phyloP scores from a whole-genome alignment of 2,113 vertebrate species.

The Gorsachius goisagi region DNA sequence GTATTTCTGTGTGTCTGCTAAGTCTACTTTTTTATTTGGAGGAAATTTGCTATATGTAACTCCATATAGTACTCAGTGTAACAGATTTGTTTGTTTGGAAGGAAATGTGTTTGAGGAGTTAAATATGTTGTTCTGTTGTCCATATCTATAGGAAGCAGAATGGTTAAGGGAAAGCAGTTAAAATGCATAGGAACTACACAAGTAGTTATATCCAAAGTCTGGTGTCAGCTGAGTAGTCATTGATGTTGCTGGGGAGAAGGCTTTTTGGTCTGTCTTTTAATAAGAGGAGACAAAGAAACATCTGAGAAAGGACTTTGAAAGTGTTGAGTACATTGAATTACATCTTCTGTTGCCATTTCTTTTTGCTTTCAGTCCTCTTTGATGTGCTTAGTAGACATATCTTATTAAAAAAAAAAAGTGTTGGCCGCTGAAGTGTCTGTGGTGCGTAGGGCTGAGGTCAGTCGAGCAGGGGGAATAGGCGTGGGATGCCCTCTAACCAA shows the following conservation, averaged over 20 bases:
- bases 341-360: background rate
- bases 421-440: background rate
- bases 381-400: background rate
- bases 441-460: background rate
- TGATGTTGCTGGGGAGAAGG: background rate
- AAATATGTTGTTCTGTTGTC: background rate
- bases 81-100: background rate
- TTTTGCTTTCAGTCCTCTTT: background rate
- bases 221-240: background rate
- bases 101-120: background rate
- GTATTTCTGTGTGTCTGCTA: background rate
- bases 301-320: background rate
- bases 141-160: background rate
- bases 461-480: background rate
- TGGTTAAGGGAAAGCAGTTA: background rate
- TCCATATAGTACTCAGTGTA: background rate
- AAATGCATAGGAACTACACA: background rate
- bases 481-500: no score
- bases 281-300: background rate
- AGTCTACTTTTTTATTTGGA: background rate
- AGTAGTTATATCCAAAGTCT: background rate
- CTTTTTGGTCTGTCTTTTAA: background rate
- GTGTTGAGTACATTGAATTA: background rate
- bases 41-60: background rate
- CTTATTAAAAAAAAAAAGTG: background rate